Evolutionary conservation across 2,888 invertebrate species (phyloP), one percentile per base, ranked within the genome.

Genomic region (Brassicogethes aeneus): DNA sequence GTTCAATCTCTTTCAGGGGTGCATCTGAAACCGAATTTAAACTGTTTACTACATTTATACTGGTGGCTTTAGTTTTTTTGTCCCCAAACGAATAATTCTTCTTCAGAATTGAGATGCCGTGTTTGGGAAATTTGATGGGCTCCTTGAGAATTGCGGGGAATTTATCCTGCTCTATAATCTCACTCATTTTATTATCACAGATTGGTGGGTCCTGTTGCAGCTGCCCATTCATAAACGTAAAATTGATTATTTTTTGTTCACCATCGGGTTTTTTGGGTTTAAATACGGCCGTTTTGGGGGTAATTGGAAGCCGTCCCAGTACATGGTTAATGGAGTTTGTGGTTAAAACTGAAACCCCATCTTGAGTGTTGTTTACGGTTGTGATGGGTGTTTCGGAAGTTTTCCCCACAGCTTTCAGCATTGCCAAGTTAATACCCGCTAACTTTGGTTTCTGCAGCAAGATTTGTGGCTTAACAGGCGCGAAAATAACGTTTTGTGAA

Each of bases 391-490:
- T n/a, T n/a, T 23, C 23, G 23, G 23, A 7, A 7, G 23, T 7
- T 23, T 23, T 23, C 5, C n/a, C n/a, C n/a, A 23, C 23, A 7
- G 23, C 10, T 23, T 23, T 23, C 10, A 23, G 10, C 23, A 23
- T n/a, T 23, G 23, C 23, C 23, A 10, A 23, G 23, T 5, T 23
- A 7, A 7, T 7, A 23, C 5, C 23, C 23, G 10, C 23, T 23
- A 7, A 23, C 23, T 23, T 23, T 23, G 23, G 23, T 23, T 77
- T 77, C 51, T 77, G 76, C 45, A 78, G 71, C 17, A 77, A 74
- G 48, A 78, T 70, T 3, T 76, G 74, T 74, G 69, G 61, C 46
- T 60, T 56, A 12, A 53, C 55, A 2, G 52, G 40, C 15, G 60
- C 53, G 39, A 62, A 51, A 45, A 64, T 56, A 12, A 64, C 57